These are phyloP conservation scores for Antennarius striatus DNA, from an alignment of 2,113 vertebrate species.

Conservation along the genomic window DNA sequence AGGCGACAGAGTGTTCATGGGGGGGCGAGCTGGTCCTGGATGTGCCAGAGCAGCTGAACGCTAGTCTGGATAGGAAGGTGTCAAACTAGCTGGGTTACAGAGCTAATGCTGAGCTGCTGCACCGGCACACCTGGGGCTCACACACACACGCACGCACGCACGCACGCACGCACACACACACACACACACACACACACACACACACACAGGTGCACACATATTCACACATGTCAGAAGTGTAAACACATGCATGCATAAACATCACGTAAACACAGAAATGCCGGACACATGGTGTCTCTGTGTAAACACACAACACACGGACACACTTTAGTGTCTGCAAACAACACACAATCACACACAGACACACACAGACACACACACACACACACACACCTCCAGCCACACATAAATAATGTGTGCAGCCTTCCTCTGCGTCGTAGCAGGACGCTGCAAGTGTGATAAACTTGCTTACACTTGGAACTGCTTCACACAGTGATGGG, in stretches of 20 bases:
- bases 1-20: constrained; percentile 72
- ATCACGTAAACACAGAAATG: constrained; percentile 34
- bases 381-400: constrained; percentile 12
- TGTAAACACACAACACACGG: constrained; percentile 15
- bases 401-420: constrained; percentile 39
- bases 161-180: neutral
- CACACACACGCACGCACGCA: constrained; percentile 1
- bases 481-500: constrained; percentile 56
- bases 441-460: constrained; percentile 62
- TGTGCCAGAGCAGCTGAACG: constrained; percentile 69
- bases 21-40: constrained; percentile 67
- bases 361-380: neutral
- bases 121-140: constrained; percentile 61
- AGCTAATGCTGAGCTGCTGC: constrained; percentile 68
- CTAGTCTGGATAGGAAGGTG: constrained; percentile 68
- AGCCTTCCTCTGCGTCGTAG: constrained; percentile 33
- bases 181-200: constrained; percentile 9
- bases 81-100: constrained; percentile 69
- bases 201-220: constrained; percentile 34
- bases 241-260: constrained; percentile 50
- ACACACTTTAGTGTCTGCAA: neutral
- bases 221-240: constrained; percentile 46
- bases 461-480: constrained; percentile 62
- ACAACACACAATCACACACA: constrained; percentile 7
- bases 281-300: constrained; percentile 21